Percentiles rank a stretch among this genome's conserved stretches.
These are phyloP conservation scores for Melikaiella ostensackeni DNA, from an alignment of 2,888 invertebrate genomes.

Conservation along the genomic window DNA sequence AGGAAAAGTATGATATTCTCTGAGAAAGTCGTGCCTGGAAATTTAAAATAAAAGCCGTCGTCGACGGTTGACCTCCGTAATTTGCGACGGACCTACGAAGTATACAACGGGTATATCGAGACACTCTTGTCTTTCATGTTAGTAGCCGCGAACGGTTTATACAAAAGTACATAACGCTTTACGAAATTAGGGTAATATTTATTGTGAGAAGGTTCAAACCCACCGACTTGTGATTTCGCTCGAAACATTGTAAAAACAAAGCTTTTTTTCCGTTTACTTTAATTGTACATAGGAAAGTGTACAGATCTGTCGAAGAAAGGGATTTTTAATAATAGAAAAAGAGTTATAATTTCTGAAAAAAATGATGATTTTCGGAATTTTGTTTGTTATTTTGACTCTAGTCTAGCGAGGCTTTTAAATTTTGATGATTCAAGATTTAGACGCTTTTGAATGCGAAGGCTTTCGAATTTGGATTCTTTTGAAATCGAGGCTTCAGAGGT, in stretches of 20 bases:
- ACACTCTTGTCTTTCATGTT: slow-evolving; percentile 63
- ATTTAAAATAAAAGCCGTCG: slow-evolving; percentile 25
- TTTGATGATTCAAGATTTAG: neutral
- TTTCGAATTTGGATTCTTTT: neutral
- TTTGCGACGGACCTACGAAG: slow-evolving; percentile 55
- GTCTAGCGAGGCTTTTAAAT: neutral
- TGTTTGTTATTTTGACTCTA: neutral
- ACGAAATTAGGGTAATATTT: slow-evolving; percentile 59
- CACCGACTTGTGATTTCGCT: slow-evolving; percentile 8
- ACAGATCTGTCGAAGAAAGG: neutral
- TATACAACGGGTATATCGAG: slow-evolving; percentile 56
- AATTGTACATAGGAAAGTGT: neutral
- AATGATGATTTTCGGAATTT: neutral
- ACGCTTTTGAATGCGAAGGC: neutral
- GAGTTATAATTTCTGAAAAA: neutral
- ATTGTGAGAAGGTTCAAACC: slow-evolving; percentile 43
- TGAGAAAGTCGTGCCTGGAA: slow-evolving; percentile 9
- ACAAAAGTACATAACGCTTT: slow-evolving; percentile 57
- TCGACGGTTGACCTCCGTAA: slow-evolving; percentile 47
- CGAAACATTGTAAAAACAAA: slow-evolving; percentile 5
- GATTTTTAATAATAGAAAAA: neutral
- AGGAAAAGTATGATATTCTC: neutral
- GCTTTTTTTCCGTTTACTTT: neutral
- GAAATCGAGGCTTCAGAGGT: neutral
- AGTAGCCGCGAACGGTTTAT: slow-evolving; percentile 58